Evolutionary conservation across 2,797 vertebrate genomes (phyloP).

Genomic region (Spondyliosoma cantharus): DNA sequence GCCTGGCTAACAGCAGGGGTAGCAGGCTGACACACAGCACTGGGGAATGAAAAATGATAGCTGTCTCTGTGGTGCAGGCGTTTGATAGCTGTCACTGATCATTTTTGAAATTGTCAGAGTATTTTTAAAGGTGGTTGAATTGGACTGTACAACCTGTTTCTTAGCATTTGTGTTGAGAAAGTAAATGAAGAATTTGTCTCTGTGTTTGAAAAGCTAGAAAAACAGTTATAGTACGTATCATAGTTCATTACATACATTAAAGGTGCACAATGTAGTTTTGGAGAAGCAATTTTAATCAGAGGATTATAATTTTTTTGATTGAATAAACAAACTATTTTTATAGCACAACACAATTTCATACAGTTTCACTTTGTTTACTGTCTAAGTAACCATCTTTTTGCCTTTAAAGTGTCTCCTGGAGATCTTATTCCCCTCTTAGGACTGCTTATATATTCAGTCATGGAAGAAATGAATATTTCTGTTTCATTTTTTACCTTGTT

Average conservation of each 20-base stretch:
- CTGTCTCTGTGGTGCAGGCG: background rate
- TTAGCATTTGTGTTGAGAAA: conserved; percentile 1
- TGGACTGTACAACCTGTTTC: background rate
- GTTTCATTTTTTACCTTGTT: too few relatives aligned
- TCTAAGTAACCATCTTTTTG: too few relatives aligned
- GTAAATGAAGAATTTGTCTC: background rate
- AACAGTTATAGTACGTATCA: background rate
- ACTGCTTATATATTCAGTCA: too few relatives aligned
- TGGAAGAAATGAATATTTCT: too few relatives aligned
- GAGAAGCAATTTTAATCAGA: too few relatives aligned
- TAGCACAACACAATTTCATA: too few relatives aligned
- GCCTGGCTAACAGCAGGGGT: conserved; percentile 21
- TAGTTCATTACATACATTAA: background rate
- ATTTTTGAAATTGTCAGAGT: background rate
- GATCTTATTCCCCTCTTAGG: too few relatives aligned
- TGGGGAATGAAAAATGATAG: background rate
- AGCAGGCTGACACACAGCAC: background rate
- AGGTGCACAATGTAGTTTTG: too few relatives aligned
- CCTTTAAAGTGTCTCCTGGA: too few relatives aligned
- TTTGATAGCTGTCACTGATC: background rate
- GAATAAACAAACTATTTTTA: too few relatives aligned
- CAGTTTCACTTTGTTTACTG: too few relatives aligned
- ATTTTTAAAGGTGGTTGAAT: conserved; percentile 4
- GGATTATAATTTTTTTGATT: too few relatives aligned
- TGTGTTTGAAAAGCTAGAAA: background rate